Evolutionary conservation across 2,797 vertebrate species (phyloP).

Genomic region (Parauchenoglanis punctatus): DNA sequence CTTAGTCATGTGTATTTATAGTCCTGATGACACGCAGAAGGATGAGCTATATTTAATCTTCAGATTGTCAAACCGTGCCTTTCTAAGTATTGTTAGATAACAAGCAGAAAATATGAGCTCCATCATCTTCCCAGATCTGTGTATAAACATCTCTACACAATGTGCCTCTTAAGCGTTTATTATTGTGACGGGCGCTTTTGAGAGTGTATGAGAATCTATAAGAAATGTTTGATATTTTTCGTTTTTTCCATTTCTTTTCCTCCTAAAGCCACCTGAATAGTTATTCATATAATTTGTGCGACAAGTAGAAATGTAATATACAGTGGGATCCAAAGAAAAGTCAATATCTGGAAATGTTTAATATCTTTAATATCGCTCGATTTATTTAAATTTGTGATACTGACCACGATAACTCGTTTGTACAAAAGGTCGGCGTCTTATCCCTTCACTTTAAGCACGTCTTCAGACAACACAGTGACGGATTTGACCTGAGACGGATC

Average conservation of each 20-base stretch:
- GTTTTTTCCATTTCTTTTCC: neutral
- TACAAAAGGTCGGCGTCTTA: neutral
- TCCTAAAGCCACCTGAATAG: neutral
- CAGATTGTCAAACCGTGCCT: constrained; percentile 53
- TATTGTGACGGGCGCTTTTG: neutral
- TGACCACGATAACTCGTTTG: neutral
- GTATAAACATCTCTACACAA: constrained; percentile 62
- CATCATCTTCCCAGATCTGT: constrained; percentile 54
- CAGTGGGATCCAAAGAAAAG: neutral
- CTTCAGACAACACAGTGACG: neutral
- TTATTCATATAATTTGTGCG: neutral
- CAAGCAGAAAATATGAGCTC: constrained; percentile 62
- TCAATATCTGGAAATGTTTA: neutral
- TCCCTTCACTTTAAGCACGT: neutral
- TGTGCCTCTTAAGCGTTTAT: constrained; percentile 41
- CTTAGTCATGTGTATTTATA: constrained; percentile 19
- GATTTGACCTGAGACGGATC: neutral
- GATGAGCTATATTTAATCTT: constrained; percentile 52
- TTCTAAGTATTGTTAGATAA: constrained; percentile 64
- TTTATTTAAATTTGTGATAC: neutral
- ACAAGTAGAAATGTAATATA: neutral
- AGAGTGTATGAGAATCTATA: neutral
- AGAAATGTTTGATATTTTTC: neutral
- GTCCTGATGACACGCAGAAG: constrained; percentile 7
- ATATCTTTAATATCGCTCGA: neutral